phyloP scores from a whole-genome alignment of 2,113 vertebrate genomes.

The Catharus bicknelli region DNA sequence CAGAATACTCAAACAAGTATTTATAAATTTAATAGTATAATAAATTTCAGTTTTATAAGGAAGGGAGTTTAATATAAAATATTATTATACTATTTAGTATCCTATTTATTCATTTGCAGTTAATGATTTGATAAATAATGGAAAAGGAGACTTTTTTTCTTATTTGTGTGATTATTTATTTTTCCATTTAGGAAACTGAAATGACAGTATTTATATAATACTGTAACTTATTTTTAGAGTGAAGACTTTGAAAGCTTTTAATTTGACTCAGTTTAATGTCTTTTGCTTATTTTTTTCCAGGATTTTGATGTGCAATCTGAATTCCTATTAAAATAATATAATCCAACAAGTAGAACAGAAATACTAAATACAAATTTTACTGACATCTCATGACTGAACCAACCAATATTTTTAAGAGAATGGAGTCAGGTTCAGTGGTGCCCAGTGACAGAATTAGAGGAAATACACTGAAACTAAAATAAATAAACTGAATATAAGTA shows the following conservation, averaged over 20 bases:
- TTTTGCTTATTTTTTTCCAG: background rate
- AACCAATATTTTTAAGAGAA: background rate
- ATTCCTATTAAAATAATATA: background rate
- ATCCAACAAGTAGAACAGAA: background rate
- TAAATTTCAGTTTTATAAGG: background rate
- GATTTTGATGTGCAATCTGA: background rate
- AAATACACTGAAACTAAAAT: background rate
- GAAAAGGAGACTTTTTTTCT: background rate
- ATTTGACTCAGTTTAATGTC: background rate
- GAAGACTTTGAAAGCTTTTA: background rate
- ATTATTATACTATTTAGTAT: background rate
- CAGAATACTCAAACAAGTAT: background rate
- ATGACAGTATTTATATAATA: background rate
- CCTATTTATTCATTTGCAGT: background rate
- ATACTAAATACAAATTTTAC: background rate
- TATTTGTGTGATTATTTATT: background rate
- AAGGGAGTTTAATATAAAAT: background rate
- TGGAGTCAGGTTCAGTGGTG: background rate
- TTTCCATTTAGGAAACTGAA: background rate
- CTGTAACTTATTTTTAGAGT: background rate
- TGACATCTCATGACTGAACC: background rate
- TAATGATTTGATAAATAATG: background rate
- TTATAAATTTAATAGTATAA: background rate
- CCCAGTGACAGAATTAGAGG: background rate
- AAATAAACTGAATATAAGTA: background rate